Percentiles rank a stretch among this genome's conserved stretches.
Conservation (phyloP, 2,113 vertebrate species). For the Limanda limanda region DNA sequence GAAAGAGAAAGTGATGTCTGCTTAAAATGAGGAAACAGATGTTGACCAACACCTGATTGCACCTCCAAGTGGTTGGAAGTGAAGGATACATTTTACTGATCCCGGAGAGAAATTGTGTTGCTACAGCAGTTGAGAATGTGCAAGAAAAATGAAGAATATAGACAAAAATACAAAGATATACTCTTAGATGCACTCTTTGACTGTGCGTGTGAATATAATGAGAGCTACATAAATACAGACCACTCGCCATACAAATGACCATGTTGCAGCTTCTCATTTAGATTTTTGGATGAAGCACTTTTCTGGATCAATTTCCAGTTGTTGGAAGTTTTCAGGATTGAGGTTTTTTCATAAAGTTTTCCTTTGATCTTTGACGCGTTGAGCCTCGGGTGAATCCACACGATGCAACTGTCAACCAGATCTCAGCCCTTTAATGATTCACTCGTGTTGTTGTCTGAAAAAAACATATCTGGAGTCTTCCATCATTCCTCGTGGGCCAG, state of each 20-base stretch:
- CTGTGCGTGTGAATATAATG: too few species aligned
- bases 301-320: too few species aligned
- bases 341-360: constrained; percentile 20
- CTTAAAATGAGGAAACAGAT: too few species aligned
- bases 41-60: too few species aligned
- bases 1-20: too few species aligned
- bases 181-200: too few species aligned
- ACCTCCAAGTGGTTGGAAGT: neutral
- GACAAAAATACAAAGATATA: neutral
- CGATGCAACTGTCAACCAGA: constrained; percentile 24
- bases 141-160: neutral
- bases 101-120: neutral
- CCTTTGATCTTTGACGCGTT: constrained; percentile 23
- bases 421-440: constrained; percentile 9
- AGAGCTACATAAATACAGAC: neutral
- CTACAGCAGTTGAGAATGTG: neutral
- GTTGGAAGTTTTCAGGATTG: neutral
- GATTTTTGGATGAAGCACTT: neutral
- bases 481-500: neutral
- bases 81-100: constrained; percentile 15
- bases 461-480: constrained; percentile 17
- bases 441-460: constrained; percentile 33
- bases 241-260: neutral
- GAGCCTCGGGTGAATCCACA: constrained; percentile 7
- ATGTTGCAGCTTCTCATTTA: too few species aligned